phyloP scores from a whole-genome alignment of 2,113 vertebrate species.

The Corynorhinus townsendii region DNA sequence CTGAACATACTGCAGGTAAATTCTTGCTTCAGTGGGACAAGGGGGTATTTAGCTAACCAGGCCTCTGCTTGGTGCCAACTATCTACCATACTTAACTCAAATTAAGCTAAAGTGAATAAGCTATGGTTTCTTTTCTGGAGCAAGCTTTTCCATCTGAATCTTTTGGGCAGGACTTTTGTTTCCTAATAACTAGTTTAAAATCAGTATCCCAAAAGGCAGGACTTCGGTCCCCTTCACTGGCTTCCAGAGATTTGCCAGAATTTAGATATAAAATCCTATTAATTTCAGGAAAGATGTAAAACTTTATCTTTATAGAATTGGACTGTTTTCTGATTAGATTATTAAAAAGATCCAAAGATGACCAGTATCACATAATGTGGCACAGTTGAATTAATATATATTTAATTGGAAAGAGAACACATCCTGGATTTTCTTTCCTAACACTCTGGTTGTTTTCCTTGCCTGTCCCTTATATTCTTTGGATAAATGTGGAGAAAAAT shows the following conservation, averaged over 20 bases:
- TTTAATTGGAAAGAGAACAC: conserved; percentile 3
- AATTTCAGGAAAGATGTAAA: not conserved
- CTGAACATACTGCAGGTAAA: not conserved
- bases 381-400: not conserved
- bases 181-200: not conserved
- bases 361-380: not conserved
- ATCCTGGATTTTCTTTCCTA: not conserved
- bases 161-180: not conserved
- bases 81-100: not conserved
- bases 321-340: not conserved
- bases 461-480: not conserved
- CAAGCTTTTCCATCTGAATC: not conserved
- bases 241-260: not conserved
- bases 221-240: not conserved
- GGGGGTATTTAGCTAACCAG: not conserved
- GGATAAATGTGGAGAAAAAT: not conserved
- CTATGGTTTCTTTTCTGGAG: not conserved
- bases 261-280: not conserved
- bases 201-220: too few relatives aligned
- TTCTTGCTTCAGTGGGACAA: not conserved
- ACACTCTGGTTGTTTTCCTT: not conserved
- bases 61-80: not conserved
- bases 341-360: not conserved
- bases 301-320: not conserved
- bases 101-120: not conserved